Evolutionary conservation across 2,113 vertebrate species (phyloP).

Genomic region (Mesocricetus auratus): DNA sequence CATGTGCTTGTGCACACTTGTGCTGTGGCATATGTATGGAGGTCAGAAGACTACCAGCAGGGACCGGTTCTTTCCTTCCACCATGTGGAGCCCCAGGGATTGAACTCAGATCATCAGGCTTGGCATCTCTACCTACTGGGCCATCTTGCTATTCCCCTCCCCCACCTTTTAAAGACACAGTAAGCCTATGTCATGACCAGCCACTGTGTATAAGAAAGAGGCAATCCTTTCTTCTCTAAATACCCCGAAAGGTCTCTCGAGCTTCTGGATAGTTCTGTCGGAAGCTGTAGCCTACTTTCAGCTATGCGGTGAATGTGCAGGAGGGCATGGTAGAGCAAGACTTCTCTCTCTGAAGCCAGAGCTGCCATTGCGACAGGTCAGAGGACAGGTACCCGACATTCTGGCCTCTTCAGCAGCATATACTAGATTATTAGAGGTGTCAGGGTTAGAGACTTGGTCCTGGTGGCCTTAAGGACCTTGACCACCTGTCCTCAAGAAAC

Average conservation of each 20-base stretch:
- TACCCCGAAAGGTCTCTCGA: neutral
- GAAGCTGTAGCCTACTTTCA: neutral
- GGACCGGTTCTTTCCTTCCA: neutral
- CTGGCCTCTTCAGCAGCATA: neutral
- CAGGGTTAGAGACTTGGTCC: neutral
- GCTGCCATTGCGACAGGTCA: neutral
- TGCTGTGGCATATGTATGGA: neutral
- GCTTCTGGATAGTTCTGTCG: neutral
- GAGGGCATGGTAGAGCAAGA: neutral
- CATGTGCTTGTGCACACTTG: neutral
- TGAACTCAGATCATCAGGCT: neutral
- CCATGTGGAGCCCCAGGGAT: neutral
- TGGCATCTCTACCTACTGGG: neutral
- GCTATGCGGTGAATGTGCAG: neutral
- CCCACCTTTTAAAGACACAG: neutral
- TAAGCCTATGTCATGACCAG: neutral
- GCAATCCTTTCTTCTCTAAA: neutral
- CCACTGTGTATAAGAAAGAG: neutral
- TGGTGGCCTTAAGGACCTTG: neutral
- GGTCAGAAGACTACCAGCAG: neutral
- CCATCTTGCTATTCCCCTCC: too few species aligned
- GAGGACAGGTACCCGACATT: neutral
- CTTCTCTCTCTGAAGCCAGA: neutral
- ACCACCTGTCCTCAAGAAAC: neutral
- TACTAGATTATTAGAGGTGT: neutral